Evolutionary conservation across 2,797 vertebrate genomes (phyloP), one percentile per base, ranked within the genome.

Genomic region (Sebastes melanostomus): DNA sequence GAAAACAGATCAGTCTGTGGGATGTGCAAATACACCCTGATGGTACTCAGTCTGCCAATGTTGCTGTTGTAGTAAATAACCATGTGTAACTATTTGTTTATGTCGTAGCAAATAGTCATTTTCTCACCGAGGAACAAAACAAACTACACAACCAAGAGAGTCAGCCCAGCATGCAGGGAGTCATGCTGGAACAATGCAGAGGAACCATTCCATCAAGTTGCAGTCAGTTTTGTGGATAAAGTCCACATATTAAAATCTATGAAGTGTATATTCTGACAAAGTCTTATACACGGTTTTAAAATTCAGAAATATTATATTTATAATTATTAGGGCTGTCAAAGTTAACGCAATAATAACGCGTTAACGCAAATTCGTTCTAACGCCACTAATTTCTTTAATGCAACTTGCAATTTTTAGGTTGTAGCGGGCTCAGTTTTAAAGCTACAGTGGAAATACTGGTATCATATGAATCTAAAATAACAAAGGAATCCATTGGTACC

Each of bases 111-210:
- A 66, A 25, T 22, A 62, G 0, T 10, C 1, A 27, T 73, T 52
- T 34, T 58, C 13, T 60, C 36, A 22, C 9, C 0, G 30, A 62
- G 68, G 36, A 59, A 72, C 20, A 67, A 9, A 75, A 42, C 62
- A 61, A 68, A 25, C 61, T 80, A 63, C 78, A 87, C 32, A 58
- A 84, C 74, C 82, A 61, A 59, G 68, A 82, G 46, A 50, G 13
- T 79, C 85, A 85, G 90, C 83, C 78, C 86, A 88, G 76, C 91
- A 93, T 94, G 94, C 94, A 92, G 84, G 63, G 78, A 86, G 61
- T 78, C 92, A 92, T 93, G 92, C 86, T 88, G 78, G 63, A 83
- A 82, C 83, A 82, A 86, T 85, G 89, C 91, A 90, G 68, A 67
- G 82, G 72, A 81, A 68, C 69, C 83, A 78, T 85, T 83, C 83